These are phyloP conservation scores for Noctua comes DNA, from an alignment of 2,888 invertebrate species.

Conservation along the genomic window DNA sequence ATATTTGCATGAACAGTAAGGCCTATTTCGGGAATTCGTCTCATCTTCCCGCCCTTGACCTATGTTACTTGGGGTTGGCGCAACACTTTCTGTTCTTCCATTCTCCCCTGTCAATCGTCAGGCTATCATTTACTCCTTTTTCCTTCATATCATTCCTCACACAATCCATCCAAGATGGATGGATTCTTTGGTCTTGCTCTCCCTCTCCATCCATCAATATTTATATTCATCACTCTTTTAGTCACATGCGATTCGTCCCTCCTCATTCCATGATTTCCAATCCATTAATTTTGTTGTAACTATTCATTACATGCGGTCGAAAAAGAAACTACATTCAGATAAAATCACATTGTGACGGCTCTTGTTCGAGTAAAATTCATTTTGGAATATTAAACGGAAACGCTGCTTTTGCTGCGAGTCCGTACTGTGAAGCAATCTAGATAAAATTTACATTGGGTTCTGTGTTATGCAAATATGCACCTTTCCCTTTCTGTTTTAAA, in stretches of 20 bases:
- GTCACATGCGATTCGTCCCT: too few species aligned
- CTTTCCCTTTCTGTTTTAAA: not conserved
- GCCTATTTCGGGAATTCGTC: too few species aligned
- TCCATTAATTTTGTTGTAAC: slow-evolving; percentile 22
- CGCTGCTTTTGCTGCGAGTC: slow-evolving; percentile 6
- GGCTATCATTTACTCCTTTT: too few species aligned
- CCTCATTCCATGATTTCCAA: slow-evolving; percentile 1
- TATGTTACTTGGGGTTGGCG: too few species aligned
- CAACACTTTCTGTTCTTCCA: too few species aligned
- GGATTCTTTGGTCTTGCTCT: too few species aligned
- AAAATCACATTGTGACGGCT: slow-evolving; percentile 12
- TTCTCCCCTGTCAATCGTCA: too few species aligned
- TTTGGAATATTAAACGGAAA: slow-evolving; percentile 37
- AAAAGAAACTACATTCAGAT: slow-evolving; percentile 30
- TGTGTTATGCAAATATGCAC: slow-evolving; percentile 22
- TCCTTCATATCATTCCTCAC: too few species aligned
- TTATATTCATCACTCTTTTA: too few species aligned
- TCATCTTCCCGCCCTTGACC: too few species aligned
- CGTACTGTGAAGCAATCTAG: slow-evolving; percentile 38
- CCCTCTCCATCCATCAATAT: too few species aligned
- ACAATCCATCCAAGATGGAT: too few species aligned
- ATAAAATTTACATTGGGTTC: slow-evolving; percentile 8
- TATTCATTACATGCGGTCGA: slow-evolving; percentile 34
- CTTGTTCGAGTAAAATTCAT: slow-evolving; percentile 30
- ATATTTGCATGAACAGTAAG: slow-evolving; percentile 10